phyloP scores from a whole-genome alignment of 2,888 invertebrate genomes.

The Oscheius sp. region DNA sequence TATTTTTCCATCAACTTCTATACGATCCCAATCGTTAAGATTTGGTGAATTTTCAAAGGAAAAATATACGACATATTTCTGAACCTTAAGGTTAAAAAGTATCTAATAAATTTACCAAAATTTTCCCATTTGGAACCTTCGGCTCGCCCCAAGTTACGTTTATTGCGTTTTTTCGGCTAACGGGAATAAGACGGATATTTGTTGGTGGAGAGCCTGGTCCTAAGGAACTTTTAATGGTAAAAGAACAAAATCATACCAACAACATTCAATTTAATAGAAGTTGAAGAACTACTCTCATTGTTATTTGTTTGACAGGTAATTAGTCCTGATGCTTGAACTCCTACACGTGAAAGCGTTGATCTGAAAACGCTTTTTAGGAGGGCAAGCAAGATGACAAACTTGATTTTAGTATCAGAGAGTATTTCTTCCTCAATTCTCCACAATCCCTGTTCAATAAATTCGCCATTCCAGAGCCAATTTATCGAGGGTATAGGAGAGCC shows the following conservation, averaged over 20 bases:
- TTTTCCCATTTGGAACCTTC: constrained; percentile 48
- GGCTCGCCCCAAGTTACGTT: constrained; percentile 48
- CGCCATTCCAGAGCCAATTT: constrained; percentile 47
- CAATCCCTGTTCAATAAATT: constrained; percentile 35
- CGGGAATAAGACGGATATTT: constrained; percentile 29
- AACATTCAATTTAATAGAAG: constrained; percentile 13
- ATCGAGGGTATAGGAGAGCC: constrained; percentile 48
- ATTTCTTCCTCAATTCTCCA: constrained; percentile 36
- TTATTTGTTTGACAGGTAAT: constrained; percentile 35
- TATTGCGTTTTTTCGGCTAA: constrained; percentile 49
- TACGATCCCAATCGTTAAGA: constrained; percentile 43
- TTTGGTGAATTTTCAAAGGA: constrained; percentile 38
- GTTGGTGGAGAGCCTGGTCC: constrained; percentile 31
- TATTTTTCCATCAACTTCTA: constrained; percentile 31
- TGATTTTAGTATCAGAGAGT: not conserved
- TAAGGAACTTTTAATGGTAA: not conserved
- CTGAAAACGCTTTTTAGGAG: constrained; percentile 20
- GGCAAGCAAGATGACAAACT: not conserved
- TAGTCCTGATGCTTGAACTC: constrained; percentile 36
- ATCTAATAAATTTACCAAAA: constrained; percentile 36
- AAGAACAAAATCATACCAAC: not conserved
- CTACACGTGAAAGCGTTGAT: constrained; percentile 30
- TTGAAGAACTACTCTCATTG: constrained; percentile 38
- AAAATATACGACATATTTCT: constrained; percentile 52
- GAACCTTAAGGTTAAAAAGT: not conserved